Conservation (phyloP, 2,113 vertebrate species). For the Channa argus region DNA sequence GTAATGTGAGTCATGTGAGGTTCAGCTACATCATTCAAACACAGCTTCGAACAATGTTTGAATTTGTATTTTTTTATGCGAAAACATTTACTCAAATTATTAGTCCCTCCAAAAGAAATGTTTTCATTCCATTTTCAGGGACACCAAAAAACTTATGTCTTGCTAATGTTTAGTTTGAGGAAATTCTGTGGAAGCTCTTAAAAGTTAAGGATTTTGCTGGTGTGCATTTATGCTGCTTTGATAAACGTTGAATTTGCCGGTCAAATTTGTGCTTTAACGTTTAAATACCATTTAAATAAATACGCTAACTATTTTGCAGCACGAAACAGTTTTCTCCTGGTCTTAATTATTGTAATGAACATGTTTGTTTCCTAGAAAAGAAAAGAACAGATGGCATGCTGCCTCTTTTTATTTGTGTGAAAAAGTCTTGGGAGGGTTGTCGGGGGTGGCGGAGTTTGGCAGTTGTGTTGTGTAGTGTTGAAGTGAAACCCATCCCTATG, state of each 20-base stretch:
- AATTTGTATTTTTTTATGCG: constrained; percentile 6
- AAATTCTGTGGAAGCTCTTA: too few relatives aligned
- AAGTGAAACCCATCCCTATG: background rate
- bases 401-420: constrained; percentile 28
- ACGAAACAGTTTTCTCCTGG: background rate
- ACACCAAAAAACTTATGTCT: background rate
- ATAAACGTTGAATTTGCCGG: background rate
- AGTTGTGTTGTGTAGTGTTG: background rate
- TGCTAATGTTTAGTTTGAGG: too few relatives aligned
- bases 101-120: background rate
- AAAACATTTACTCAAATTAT: background rate
- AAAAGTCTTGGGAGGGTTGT: constrained; percentile 23
- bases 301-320: background rate
- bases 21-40: constrained; percentile 14
- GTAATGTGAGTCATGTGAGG: constrained; percentile 35
- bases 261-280: background rate
- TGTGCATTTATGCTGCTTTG: background rate
- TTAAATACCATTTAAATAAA: background rate
- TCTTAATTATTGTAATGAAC: constrained; percentile 18
- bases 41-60: constrained; percentile 4
- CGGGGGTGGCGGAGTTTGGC: constrained; percentile 16
- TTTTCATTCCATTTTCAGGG: background rate
- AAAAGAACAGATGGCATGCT: constrained; percentile 46
- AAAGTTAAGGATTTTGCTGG: background rate
- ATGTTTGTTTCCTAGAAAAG: constrained; percentile 6